Base-by-base conservation (phyloP, 1,140 invertebrate species). In the Aethina tumida region DNA sequence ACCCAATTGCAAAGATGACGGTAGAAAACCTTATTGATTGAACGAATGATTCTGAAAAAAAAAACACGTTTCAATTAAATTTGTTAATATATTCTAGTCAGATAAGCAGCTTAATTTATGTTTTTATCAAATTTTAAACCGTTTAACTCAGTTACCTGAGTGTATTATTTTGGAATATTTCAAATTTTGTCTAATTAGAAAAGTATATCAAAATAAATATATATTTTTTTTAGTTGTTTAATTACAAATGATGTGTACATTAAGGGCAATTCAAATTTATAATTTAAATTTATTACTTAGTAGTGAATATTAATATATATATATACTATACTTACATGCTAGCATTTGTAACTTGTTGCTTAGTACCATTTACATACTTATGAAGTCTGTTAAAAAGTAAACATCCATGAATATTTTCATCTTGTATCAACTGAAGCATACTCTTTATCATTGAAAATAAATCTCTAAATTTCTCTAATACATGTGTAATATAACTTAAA, bases 1-100 rank as follows among this genome's bases (percentile, higher is more conserved):
- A 91, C 62, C 86, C 87, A 92, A 43, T 75, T 80, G 13, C 78
- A 77, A 18, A 92, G 63, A 56, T 91, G 85, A 50, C 81, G 81
- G 39, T 81, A 79, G 60, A 91, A 80, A 8, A 86, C 74, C 34
- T 69, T 66, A 57, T 90, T 84, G 26, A 86, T 75, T 26, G 70
- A 68, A 43, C 74, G 65, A 10, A 79, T 71, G 48, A 82, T 73
- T 55, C 78, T 81, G 53, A 48, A 75, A 62, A 38, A 31, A 20
- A 36, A 45, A 13, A 14, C 43, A 37, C 39, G 15, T 10, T 16
- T 42, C 30, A 6, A 17, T 32, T 33, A 40, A 25, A 15, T 7
- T 27, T 10, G 25, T 22, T 25, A 12, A 16, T 0, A 21, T 2
- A 18, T n/a, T n/a, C n/a, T n/a, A n/a, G n/a, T n/a, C n/a, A n/a